These are phyloP conservation scores for Vulpes ferrilata DNA, from an alignment of 2,113 vertebrate genomes.

Conservation along the genomic window DNA sequence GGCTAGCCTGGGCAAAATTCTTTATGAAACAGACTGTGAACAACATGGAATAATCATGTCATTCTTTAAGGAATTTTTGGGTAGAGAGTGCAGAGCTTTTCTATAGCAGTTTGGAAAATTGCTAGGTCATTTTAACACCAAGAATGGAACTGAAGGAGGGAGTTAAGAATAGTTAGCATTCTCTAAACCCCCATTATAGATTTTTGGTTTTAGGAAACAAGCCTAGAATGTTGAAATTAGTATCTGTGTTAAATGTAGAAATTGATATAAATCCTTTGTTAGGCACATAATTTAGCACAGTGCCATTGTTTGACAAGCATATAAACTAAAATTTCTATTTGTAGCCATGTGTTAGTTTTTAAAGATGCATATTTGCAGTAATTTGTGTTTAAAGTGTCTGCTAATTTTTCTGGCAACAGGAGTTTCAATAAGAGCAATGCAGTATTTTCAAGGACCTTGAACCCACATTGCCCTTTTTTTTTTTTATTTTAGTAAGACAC, in stretches of 20 bases:
- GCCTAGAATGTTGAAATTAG: conserved; percentile 15
- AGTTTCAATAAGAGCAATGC: conserved; percentile 58
- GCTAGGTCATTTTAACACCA: conserved; percentile 17
- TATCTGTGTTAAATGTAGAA: conserved; percentile 39
- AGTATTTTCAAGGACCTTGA: conserved; percentile 39
- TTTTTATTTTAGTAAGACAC: conserved; percentile 12
- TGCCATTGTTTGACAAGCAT: neutral
- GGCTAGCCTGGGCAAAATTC: conserved; percentile 65
- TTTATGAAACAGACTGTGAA: conserved; percentile 11
- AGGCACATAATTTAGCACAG: neutral
- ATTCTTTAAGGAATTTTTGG: conserved; percentile 37
- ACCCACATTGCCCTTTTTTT: neutral
- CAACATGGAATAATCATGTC: conserved; percentile 33
- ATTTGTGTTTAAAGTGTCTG: conserved; percentile 29
- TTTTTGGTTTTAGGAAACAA: conserved; percentile 60
- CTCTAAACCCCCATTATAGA: conserved; percentile 7
- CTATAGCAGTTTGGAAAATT: conserved; percentile 59
- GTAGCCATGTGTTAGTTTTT: conserved; percentile 17
- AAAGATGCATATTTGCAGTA: conserved; percentile 43
- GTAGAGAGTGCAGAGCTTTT: conserved; percentile 41
- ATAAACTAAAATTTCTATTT: conserved; percentile 49
- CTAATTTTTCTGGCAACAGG: conserved; percentile 38
- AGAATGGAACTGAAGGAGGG: neutral
- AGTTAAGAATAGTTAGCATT: conserved; percentile 29
- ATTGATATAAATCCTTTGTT: conserved; percentile 49